phyloP scores from a whole-genome alignment of 35 echinoderm and acorn worm species.

The Hemicentrotus pulcherrimus region DNA sequence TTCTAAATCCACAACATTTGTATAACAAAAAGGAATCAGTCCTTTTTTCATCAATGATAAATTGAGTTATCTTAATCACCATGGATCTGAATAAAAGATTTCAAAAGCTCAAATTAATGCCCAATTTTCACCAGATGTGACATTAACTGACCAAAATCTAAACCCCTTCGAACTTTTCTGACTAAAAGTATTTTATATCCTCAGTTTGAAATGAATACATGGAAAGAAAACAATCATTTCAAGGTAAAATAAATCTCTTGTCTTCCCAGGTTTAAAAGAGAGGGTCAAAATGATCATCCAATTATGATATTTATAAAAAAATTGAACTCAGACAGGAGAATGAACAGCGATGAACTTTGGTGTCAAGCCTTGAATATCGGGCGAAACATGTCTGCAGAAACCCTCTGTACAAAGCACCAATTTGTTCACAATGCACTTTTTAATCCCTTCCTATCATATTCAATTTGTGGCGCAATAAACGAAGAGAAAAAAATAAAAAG shows the following conservation, averaged over 20 bases:
- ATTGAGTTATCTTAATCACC: not conserved
- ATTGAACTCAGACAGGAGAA: not conserved
- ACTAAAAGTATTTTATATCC: not conserved
- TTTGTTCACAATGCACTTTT: constrained; percentile 12
- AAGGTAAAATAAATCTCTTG: not conserved
- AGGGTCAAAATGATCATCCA: not conserved
- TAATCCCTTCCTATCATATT: constrained; percentile 19
- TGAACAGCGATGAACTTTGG: not conserved
- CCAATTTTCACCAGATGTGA: not conserved
- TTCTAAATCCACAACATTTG: not conserved
- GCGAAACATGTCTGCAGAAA: not conserved
- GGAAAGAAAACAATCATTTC: not conserved
- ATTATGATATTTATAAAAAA: not conserved
- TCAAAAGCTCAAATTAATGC: not conserved
- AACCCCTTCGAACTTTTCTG: not conserved
- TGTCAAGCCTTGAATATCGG: not conserved
- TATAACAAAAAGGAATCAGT: too few relatives aligned
- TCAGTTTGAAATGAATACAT: not conserved
- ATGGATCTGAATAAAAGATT: not conserved
- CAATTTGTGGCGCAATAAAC: constrained; percentile 11
- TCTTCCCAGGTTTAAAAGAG: not conserved
- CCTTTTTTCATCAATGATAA: too few relatives aligned
- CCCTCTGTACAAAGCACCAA: not conserved
- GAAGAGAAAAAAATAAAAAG: not conserved
- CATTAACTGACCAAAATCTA: not conserved